Evolutionary conservation across 2,113 vertebrate species (phyloP), one percentile per base, ranked within the genome.

Genomic region (Paramisgurnus dabryanus): DNA sequence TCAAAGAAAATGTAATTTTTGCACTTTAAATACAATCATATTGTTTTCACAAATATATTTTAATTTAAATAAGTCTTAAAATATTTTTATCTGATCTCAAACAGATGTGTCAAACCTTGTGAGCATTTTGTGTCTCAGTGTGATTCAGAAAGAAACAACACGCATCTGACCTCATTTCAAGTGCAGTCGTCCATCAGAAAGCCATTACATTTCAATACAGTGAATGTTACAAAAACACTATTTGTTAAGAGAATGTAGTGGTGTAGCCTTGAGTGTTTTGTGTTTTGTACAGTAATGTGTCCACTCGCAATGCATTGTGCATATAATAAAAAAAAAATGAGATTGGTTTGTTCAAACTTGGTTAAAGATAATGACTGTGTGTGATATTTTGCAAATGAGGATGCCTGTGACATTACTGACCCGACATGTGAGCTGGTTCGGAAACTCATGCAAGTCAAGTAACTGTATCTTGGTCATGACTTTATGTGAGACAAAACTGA

Each of bases 341-440:
- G 17, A 57, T 57, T 13, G 8, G 7, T 70, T 70, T 17, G 47
- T 34, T 57, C 50, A 72, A 72, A 43, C 15, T 58, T 2, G 2
- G 11, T 53, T 18, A 57, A 57, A 57, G 39, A n/a, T 13, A 57
- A 57, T 71, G 70, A 18, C 7, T 58, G 17, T 45, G 41, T 6
- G 13, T 73, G 40, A 60, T 60, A 60, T 73, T 58, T 34, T 58
- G 34, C 69, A 7, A 22, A 15, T 40, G 6, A 60, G 40, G 53
- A 43, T 27, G 70, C 17, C 40, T 60, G 41, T 39, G 72, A 75
- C 43, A 75, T 63, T 73, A 60, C n/a, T 43, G 71, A 73, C 39
- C 72, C 34, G 72, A 64, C 72, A 75, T 75, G 13, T 75, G 72
- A 75, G 58, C 72, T 75, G 72, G 57, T 63, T 75, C 22, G 58